phyloP scores from a whole-genome alignment of 2,797 vertebrate genomes.

The Crenichthys baileyi region DNA sequence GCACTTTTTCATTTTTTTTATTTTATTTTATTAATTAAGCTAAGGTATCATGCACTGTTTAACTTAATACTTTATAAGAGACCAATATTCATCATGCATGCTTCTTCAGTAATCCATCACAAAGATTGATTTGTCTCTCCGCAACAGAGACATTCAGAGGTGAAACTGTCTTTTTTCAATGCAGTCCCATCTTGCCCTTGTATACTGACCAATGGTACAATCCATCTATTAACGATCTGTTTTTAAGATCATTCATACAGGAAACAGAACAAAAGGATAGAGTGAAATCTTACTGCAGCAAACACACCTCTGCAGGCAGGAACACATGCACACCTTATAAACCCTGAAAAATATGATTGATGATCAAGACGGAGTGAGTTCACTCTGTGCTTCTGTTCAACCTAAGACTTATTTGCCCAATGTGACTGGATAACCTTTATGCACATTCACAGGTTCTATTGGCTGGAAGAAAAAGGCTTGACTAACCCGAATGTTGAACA shows the following conservation, averaged over 20 bases:
- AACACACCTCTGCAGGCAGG: slow-evolving; percentile 6
- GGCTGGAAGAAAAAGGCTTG: not conserved
- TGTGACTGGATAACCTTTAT: not conserved
- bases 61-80: slow-evolving; percentile 15
- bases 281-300: slow-evolving; percentile 10
- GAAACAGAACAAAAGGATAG: slow-evolving; percentile 18
- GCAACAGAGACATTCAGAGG: slow-evolving; percentile 55
- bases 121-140: slow-evolving; percentile 68
- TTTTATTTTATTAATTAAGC: too few species aligned
- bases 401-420: not conserved
- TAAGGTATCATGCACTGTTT: slow-evolving; percentile 21
- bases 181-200: slow-evolving; percentile 66
- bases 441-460: not conserved
- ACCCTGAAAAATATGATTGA: slow-evolving; percentile 41
- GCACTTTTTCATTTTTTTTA: slow-evolving; percentile 5
- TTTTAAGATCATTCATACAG: slow-evolving; percentile 59
- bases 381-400: slow-evolving; percentile 12
- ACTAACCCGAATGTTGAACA: not conserved
- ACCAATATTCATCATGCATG: slow-evolving; percentile 43
- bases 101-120: slow-evolving; percentile 54
- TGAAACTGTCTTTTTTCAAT: slow-evolving; percentile 58
- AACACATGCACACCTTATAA: not conserved
- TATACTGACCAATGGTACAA: slow-evolving; percentile 65
- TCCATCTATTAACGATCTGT: slow-evolving; percentile 67
- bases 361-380: slow-evolving; percentile 36